Conservation (phyloP, 2,888 invertebrate genomes). For the Hirtodrosophila alboralis region DNA sequence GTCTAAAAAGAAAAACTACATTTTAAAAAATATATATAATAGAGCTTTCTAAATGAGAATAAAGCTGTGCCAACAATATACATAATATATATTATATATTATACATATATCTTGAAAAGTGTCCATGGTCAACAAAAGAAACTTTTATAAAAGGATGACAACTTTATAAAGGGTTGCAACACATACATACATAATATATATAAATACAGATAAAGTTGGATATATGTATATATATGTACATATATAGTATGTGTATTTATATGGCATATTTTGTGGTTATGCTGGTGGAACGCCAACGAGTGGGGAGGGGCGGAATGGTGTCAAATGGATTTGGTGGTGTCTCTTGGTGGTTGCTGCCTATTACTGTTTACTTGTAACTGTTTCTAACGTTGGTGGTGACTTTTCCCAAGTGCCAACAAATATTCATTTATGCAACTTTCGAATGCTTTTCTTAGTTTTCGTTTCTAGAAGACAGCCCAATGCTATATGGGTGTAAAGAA, state of each 20-base stretch:
- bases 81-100: too few relatives aligned
- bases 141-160: slow-evolving; percentile 33
- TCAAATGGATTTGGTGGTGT: slow-evolving; percentile 45
- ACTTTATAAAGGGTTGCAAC: too few relatives aligned
- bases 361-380: background rate
- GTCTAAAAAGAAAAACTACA: too few relatives aligned
- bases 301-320: slow-evolving; percentile 33
- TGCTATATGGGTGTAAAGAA: too few relatives aligned
- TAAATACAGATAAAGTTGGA: too few relatives aligned
- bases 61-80: too few relatives aligned
- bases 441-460: slow-evolving; percentile 21
- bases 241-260: too few relatives aligned
- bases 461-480: slow-evolving; percentile 5
- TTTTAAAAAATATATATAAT: too few relatives aligned
- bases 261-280: slow-evolving; percentile 28
- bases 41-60: too few relatives aligned
- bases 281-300: slow-evolving; percentile 8
- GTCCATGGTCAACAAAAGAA: too few relatives aligned
- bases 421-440: slow-evolving; percentile 38
- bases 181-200: background rate
- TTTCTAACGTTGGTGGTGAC: slow-evolving; percentile 24
- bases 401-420: slow-evolving; percentile 18
- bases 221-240: background rate
- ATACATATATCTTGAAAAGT: too few relatives aligned
- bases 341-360: slow-evolving; percentile 31